These are phyloP conservation scores for Trogon surrucura DNA, from an alignment of 2,113 vertebrate species.

Conservation along the genomic window DNA sequence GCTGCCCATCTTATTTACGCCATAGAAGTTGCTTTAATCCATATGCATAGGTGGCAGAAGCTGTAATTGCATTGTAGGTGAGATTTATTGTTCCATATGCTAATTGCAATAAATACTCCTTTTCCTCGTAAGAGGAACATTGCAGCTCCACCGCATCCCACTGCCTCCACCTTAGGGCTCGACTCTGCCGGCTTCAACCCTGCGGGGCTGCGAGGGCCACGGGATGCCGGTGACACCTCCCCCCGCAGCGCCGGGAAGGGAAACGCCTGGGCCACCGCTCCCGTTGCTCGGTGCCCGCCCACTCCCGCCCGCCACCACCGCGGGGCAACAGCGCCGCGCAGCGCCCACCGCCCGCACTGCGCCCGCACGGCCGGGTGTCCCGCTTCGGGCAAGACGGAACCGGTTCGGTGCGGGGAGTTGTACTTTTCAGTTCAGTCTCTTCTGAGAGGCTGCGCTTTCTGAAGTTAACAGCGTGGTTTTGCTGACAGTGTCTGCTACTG, in stretches of 20 bases:
- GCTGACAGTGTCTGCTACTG: no score
- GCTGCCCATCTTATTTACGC: not conserved
- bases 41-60: not conserved
- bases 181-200: no score
- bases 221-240: not conserved
- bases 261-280: not conserved
- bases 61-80: not conserved
- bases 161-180: not conserved
- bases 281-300: not conserved
- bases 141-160: not conserved
- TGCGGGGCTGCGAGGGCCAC: rapidly evolving
- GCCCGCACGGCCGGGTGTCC: not conserved
- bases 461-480: no score
- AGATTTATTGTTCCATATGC: not conserved
- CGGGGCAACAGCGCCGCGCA: not conserved
- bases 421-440: no score
- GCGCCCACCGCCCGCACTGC: not conserved
- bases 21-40: not conserved
- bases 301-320: not conserved
- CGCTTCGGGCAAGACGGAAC: no score
- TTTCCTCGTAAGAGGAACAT: no score
- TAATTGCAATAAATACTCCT: not conserved
- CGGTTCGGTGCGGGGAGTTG: no score
- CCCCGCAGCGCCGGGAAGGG: not conserved
- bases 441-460: no score